A percentile compares a stretch with the other conserved stretches of the same genome.
Conservation (phyloP, 2,888 invertebrate species). For the Tanypteryx hageni region DNA sequence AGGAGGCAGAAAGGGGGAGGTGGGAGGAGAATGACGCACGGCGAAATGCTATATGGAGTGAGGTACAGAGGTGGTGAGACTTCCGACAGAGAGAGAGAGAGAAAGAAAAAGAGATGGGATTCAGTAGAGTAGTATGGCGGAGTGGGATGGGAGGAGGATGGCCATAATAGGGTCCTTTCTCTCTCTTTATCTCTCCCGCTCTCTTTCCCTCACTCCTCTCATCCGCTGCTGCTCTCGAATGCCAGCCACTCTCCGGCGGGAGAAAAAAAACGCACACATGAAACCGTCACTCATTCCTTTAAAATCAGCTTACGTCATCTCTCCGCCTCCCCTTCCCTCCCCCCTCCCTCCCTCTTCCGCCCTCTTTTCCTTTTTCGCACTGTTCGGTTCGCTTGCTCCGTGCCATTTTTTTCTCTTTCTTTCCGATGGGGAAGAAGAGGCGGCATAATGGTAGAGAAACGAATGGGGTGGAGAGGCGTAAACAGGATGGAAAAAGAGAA, state of each 20-base stretch:
- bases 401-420: neutral
- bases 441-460: no score
- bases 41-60: neutral
- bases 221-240: neutral
- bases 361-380: neutral
- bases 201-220: neutral
- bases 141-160: neutral
- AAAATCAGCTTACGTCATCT: conserved; percentile 35
- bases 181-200: neutral
- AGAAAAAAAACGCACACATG: neutral
- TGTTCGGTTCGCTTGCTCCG: neutral
- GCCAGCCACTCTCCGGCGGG: neutral
- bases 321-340: neutral
- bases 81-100: no score
- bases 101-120: no score
- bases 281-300: conserved; percentile 22
- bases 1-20: neutral
- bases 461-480: neutral
- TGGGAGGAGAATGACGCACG: neutral
- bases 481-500: neutral
- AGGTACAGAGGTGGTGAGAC: no score
- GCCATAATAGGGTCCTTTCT: neutral
- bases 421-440: no score
- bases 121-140: no score
- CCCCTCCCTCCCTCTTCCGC: neutral